Evolutionary conservation across 2,888 invertebrate species (phyloP).

Genomic region (Asteroscopus sphinx): DNA sequence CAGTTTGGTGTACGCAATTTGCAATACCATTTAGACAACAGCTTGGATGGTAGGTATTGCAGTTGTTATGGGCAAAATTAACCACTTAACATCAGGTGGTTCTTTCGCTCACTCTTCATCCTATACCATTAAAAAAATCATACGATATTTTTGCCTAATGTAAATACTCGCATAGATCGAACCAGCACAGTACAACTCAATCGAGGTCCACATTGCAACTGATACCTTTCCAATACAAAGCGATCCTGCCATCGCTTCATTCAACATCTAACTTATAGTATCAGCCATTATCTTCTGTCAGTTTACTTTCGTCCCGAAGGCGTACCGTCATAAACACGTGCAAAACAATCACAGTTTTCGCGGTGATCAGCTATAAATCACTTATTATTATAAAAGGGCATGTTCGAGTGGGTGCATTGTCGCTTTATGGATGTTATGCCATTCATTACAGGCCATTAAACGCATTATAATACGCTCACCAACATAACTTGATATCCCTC

Average conservation of each 20-base stretch:
- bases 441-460: constrained; percentile 90
- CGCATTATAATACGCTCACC: constrained; percentile 84
- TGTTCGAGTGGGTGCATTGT: constrained; percentile 88
- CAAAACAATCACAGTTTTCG: constrained; percentile 83
- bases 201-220: constrained; percentile 33
- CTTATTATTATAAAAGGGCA: constrained; percentile 85
- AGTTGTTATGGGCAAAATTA: no score
- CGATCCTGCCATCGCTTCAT: constrained; percentile 49
- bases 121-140: not conserved
- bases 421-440: constrained; percentile 89
- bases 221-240: constrained; percentile 29
- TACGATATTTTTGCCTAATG: not conserved
- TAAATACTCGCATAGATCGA: constrained; percentile 1
- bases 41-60: no score
- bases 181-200: constrained; percentile 31
- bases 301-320: constrained; percentile 66
- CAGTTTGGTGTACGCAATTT: no score
- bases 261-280: constrained; percentile 64
- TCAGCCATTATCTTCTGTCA: constrained; percentile 56
- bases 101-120: no score
- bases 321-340: constrained; percentile 81
- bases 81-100: no score
- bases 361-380: constrained; percentile 85
- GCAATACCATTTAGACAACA: no score
- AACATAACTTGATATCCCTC: constrained; percentile 62